Percentiles rank a stretch among this genome's conserved stretches.
These are phyloP conservation scores for Naja naja DNA, from an alignment of 2,113 vertebrate genomes.

Conservation along the genomic window DNA sequence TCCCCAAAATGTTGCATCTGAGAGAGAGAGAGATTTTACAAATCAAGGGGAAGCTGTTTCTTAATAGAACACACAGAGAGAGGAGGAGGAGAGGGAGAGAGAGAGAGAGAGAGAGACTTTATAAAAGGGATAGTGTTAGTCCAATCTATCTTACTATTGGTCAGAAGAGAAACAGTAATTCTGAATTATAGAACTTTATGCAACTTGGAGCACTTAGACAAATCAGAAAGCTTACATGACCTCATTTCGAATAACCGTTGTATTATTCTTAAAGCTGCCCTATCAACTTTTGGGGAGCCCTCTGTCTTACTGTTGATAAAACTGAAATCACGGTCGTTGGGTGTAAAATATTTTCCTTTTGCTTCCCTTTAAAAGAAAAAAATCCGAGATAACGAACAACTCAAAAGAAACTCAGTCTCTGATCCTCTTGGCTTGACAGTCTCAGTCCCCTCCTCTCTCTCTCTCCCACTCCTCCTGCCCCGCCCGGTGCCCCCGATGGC, in stretches of 20 bases:
- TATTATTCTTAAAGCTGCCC: background rate
- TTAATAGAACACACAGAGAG: background rate
- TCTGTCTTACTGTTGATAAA: background rate
- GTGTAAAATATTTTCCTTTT: background rate
- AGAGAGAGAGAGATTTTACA: background rate
- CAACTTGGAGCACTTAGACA: background rate
- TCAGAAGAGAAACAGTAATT: background rate
- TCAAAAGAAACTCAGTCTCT: background rate
- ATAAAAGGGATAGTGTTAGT: background rate
- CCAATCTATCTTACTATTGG: background rate
- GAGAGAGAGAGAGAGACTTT: background rate
- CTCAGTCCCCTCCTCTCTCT: background rate
- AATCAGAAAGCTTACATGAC: background rate
- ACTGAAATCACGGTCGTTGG: background rate
- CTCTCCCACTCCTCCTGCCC: background rate
- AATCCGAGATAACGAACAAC: background rate
- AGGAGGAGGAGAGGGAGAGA: accelerated
- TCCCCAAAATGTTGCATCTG: background rate
- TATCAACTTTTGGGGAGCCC: background rate
- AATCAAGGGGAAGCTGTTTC: background rate
- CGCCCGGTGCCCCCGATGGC: constrained; percentile 2
- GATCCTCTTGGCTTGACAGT: background rate
- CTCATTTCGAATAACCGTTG: background rate
- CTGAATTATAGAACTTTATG: background rate
- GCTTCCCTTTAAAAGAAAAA: background rate